Percentiles rank a stretch among this genome's conserved stretches.
These are phyloP conservation scores for Mycalesis mineus DNA, from an alignment of 2,888 invertebrate species.

Conservation along the genomic window DNA sequence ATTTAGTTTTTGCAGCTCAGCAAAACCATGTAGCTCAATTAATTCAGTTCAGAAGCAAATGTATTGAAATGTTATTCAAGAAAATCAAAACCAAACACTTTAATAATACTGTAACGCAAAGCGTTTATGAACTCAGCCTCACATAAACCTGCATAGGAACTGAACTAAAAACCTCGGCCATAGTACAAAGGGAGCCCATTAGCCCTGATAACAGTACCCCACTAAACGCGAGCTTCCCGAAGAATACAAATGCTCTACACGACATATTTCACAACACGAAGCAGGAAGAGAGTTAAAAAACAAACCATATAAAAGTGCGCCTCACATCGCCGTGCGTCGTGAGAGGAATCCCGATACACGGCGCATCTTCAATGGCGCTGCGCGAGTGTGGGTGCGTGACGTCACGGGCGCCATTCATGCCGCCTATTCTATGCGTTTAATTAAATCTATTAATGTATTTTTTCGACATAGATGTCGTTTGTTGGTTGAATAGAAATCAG, in stretches of 20 bases:
- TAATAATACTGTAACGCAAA: too few relatives aligned
- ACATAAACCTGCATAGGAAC: too few relatives aligned
- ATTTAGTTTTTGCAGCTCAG: too few relatives aligned
- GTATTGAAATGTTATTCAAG: too few relatives aligned
- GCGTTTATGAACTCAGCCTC: too few relatives aligned
- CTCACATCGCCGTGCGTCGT: not conserved
- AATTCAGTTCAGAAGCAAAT: too few relatives aligned
- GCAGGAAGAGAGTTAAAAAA: slow-evolving; percentile 17
- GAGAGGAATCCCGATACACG: slow-evolving; percentile 20
- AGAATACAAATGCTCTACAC: not conserved
- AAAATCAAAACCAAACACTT: too few relatives aligned
- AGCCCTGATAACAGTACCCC: not conserved
- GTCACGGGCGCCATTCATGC: slow-evolving; percentile 22
- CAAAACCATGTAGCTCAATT: too few relatives aligned
- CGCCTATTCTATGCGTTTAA: slow-evolving; percentile 15
- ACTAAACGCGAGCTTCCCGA: not conserved
- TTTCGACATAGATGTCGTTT: slow-evolving; percentile 1
- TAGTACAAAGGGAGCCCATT: too few relatives aligned
- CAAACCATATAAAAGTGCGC: slow-evolving; percentile 17
- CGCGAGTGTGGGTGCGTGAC: slow-evolving; percentile 21
- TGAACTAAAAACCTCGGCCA: too few relatives aligned
- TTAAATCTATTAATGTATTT: slow-evolving; percentile 16
- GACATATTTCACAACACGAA: not conserved
- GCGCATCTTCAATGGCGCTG: slow-evolving; percentile 16
- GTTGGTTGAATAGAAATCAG: not conserved